Conservation (phyloP, 2,888 invertebrate genomes). For the Dicranocentrus wangi region DNA sequence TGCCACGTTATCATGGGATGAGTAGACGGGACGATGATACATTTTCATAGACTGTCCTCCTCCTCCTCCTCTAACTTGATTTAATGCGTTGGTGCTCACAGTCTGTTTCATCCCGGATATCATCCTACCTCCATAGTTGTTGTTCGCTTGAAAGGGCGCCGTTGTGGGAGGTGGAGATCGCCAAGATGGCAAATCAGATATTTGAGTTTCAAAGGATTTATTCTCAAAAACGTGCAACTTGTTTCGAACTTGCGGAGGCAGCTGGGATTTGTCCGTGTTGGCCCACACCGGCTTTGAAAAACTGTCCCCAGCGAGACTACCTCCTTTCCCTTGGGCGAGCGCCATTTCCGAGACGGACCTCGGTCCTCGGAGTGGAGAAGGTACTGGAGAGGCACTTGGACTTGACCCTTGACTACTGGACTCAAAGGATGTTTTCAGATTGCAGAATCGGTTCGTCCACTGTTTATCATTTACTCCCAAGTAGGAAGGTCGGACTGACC, state of each 20-base stretch:
- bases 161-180: constrained; percentile 44
- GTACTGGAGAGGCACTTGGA: constrained; percentile 70
- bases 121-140: constrained; percentile 11
- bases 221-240: constrained; percentile 72
- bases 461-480: constrained; percentile 77
- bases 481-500: constrained; percentile 74
- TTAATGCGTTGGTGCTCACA: constrained; percentile 42
- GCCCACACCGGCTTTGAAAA: constrained; percentile 68
- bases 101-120: constrained; percentile 52
- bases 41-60: not conserved
- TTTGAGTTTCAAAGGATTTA: constrained; percentile 38
- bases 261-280: constrained; percentile 60
- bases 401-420: constrained; percentile 72
- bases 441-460: constrained; percentile 89
- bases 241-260: constrained; percentile 71
- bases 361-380: constrained; percentile 61
- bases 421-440: constrained; percentile 88
- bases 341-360: constrained; percentile 68
- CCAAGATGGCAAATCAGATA: constrained; percentile 42
- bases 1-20: constrained; percentile 52
- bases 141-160: constrained; percentile 12
- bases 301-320: constrained; percentile 18
- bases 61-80: constrained; percentile 31
- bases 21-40: constrained; percentile 32
- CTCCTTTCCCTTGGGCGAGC: constrained; percentile 48